Conservation (phyloP, 2,888 invertebrate genomes). For the Leucania comma region DNA sequence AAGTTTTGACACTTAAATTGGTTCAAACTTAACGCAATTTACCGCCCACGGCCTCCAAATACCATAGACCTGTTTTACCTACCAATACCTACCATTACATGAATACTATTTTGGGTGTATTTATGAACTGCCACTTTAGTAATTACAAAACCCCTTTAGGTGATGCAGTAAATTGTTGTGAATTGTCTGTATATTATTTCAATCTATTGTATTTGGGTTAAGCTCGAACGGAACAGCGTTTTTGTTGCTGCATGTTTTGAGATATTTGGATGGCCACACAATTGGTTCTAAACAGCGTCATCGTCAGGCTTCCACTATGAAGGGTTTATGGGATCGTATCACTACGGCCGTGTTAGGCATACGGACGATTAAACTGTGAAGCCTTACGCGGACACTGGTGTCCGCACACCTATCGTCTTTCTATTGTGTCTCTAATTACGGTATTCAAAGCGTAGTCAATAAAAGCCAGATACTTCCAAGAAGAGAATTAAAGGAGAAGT, state of each 20-base stretch:
- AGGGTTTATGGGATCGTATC: too few species aligned
- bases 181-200: neutral
- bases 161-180: slow-evolving; percentile 1
- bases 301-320: too few species aligned
- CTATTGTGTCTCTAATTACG: too few species aligned
- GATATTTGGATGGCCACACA: neutral
- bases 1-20: slow-evolving; percentile 20
- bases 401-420: too few species aligned
- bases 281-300: neutral
- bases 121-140: neutral
- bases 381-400: too few species aligned
- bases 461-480: too few species aligned
- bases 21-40: slow-evolving; percentile 30
- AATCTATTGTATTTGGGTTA: neutral
- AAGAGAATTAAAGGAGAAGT: too few species aligned
- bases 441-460: too few species aligned
- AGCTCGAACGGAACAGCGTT: neutral
- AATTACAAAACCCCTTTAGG: slow-evolving; percentile 37
- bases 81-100: too few species aligned
- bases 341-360: too few species aligned
- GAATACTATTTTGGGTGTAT: neutral
- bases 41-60: slow-evolving; percentile 31
- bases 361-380: too few species aligned
- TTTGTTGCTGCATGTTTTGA: neutral
- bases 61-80: slow-evolving; percentile 39